Evolutionary conservation across 2,888 invertebrate genomes (phyloP).

Genomic region (Eupelmus urozonus): DNA sequence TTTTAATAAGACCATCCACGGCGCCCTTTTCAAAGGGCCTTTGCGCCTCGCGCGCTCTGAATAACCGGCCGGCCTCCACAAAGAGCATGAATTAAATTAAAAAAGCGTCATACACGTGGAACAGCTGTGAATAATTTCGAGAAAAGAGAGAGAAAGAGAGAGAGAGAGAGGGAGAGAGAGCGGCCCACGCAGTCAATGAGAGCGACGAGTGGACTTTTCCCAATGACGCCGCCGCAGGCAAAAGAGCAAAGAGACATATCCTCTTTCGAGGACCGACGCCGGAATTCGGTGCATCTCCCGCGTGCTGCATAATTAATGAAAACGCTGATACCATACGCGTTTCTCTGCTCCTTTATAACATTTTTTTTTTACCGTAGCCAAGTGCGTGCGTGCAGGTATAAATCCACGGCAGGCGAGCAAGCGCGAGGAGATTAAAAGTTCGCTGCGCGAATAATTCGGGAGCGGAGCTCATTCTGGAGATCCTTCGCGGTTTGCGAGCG

Average conservation of each 20-base stretch:
- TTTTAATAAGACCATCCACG: slow-evolving; percentile 5
- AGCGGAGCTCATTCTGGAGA: slow-evolving; percentile 49
- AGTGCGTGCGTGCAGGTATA: not conserved
- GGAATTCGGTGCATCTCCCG: not conserved
- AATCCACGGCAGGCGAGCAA: not conserved
- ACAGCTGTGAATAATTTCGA: slow-evolving; percentile 27
- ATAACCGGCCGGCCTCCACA: too few species aligned
- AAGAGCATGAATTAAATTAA: slow-evolving; percentile 1
- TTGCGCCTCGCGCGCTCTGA: too few species aligned
- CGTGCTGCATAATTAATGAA: slow-evolving; percentile 35
- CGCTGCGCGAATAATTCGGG: slow-evolving; percentile 54
- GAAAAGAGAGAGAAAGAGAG: not conserved
- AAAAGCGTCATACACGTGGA: not conserved
- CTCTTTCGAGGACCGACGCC: slow-evolving; percentile 16
- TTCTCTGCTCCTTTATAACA: not conserved
- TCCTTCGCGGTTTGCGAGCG: slow-evolving; percentile 46
- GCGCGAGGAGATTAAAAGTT: too few species aligned
- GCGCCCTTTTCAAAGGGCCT: not conserved
- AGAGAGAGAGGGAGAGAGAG: not conserved
- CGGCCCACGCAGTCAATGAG: too few species aligned
- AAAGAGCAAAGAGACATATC: not conserved
- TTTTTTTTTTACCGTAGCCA: not conserved
- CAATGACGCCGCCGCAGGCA: not conserved
- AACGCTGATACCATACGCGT: slow-evolving; percentile 15
- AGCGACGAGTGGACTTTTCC: not conserved